A percentile compares a stretch with the other conserved stretches of the same genome.
phyloP scores from a whole-genome alignment of 2,113 vertebrate genomes.

The Corythaixoides concolor region DNA sequence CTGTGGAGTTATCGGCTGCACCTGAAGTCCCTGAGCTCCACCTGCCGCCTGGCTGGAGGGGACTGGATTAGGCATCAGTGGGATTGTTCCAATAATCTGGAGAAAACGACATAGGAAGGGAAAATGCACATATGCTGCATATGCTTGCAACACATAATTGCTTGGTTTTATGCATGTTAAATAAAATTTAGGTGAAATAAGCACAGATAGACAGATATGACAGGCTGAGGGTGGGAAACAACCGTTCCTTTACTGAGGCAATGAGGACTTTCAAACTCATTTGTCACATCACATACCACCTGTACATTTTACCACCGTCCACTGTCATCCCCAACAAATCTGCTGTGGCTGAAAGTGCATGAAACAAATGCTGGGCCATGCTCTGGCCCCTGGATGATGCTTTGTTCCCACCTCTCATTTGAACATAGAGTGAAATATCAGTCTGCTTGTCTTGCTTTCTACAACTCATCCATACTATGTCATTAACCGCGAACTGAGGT shows the following conservation, averaged over 20 bases:
- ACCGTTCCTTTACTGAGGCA: background rate
- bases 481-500: background rate
- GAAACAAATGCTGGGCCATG: background rate
- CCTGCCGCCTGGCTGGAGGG: conserved; percentile 89
- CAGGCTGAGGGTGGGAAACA: background rate
- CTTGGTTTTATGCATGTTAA: background rate
- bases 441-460: background rate
- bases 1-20: conserved; percentile 97
- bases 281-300: fast-evolving
- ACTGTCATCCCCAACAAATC: background rate
- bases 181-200: background rate
- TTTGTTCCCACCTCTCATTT: background rate
- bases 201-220: background rate
- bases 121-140: background rate
- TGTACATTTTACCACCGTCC: background rate
- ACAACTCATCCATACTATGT: background rate
- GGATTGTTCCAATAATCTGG: conserved; percentile 98
- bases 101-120: conserved; percentile 62
- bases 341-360: background rate
- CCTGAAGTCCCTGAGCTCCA: conserved; percentile 92
- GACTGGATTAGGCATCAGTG: conserved; percentile 95
- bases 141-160: background rate
- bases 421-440: background rate
- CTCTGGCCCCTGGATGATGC: background rate
- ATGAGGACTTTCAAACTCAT: background rate